Base-by-base conservation (phyloP, 2,888 invertebrate genomes). In the Sympetrum striolatum region DNA sequence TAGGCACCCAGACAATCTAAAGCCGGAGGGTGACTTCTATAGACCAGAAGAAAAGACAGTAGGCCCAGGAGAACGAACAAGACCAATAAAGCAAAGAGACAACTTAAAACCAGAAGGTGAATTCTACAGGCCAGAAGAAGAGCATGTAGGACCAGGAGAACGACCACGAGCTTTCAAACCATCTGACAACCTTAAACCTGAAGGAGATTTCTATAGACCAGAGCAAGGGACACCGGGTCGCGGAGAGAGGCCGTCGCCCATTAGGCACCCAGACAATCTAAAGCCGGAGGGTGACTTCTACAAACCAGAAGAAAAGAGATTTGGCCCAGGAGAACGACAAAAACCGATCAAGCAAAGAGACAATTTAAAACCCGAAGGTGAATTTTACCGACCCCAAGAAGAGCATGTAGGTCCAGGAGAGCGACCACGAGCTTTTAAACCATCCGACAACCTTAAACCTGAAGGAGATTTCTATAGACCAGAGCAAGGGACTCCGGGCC, bases 191-290 rank as follows among this genome's bases (percentile, higher is more conserved):
- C n/a, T 93, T 1, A 91, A 90, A 31, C 60, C 92, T n/a, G 92
- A 96, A 93, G 95, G 96, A 2, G 95, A 95, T 35, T 95, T 94
- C 92, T n/a, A 86, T 64, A n/a, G 91, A 25, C 95, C 94, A 0
- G 82, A 48, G 0, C n/a, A 31, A 0, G 25, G 4, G 44, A 80
- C 79, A 0, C 79, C 90, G 0, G 79, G 94, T 91, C 95, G 95
- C 6, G 93, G 93, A 39, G 94, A 93, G 80, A 91, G 93, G 1
- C 92, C 91, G 0, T 91, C 92, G 81, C 92, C 91, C 35, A 93
- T 92, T 90, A 91, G 90, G 10, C 92, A 92, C 64, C 91, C 91
- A 64, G 93, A 93, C 91, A 96, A 96, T 92, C 92, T n/a, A n/a
- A n/a, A n/a, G n/a, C n/a, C n/a, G n/a, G n/a, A n/a, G n/a, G n/a